Percentiles rank a stretch among this genome's conserved stretches.
phyloP scores from a whole-genome alignment of 2,113 vertebrate genomes.

The Psettodes erumei region DNA sequence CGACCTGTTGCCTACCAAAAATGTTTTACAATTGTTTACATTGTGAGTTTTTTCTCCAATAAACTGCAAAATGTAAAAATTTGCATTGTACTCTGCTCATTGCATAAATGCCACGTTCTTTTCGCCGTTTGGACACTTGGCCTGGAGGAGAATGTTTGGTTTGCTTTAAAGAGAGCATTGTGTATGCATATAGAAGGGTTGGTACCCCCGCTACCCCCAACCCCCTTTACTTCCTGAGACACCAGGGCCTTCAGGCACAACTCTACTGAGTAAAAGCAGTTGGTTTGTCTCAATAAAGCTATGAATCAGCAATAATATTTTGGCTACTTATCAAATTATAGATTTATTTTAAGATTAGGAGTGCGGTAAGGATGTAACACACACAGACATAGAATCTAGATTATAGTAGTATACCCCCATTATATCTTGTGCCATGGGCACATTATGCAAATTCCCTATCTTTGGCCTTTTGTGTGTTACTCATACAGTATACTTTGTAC shows the following conservation, averaged over 20 bases:
- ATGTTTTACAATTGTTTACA: neutral
- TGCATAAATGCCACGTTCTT: slow-evolving; percentile 11
- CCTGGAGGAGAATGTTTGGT: slow-evolving; percentile 60
- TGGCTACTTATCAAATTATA: neutral
- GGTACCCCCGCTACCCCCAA: slow-evolving; percentile 20
- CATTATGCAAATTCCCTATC: neutral
- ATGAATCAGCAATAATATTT: neutral
- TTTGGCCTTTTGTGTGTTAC: neutral
- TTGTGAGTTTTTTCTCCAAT: slow-evolving; percentile 43
- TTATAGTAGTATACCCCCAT: neutral
- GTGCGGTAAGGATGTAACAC: neutral
- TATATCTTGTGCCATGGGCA: neutral
- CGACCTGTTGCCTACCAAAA: slow-evolving; percentile 43
- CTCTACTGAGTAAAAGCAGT: neutral
- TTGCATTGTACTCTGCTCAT: slow-evolving; percentile 16
- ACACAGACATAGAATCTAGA: neutral
- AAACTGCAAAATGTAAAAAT: slow-evolving; percentile 37
- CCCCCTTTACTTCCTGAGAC: slow-evolving; percentile 70
- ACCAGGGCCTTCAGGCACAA: slow-evolving; percentile 33
- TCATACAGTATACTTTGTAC: neutral
- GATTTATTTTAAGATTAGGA: neutral
- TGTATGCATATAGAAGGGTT: slow-evolving; percentile 56
- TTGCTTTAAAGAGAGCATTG: slow-evolving; percentile 77
- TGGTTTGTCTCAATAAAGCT: neutral
- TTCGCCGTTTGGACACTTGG: slow-evolving; percentile 19